A percentile compares a stretch with the other conserved stretches of the same genome.
Evolutionary conservation across 2,888 invertebrate species (phyloP).

Genomic region (Eueremaeus valkanovi): DNA sequence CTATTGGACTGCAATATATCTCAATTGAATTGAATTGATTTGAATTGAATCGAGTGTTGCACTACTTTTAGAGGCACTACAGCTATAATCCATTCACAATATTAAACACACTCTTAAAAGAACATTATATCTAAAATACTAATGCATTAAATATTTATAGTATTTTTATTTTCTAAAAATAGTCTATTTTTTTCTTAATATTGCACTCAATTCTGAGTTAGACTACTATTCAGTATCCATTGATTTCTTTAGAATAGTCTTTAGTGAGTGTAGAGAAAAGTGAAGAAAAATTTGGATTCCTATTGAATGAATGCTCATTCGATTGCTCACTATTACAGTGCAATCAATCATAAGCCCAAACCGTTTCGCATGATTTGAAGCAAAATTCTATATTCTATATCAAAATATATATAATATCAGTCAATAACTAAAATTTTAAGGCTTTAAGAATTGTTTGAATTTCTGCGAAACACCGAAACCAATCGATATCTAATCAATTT

Average conservation of each 20-base stretch:
- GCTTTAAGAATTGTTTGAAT: not conserved
- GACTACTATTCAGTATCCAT: not conserved
- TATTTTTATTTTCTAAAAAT: not conserved
- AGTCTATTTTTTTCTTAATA: not conserved
- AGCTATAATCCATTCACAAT: constrained; percentile 6
- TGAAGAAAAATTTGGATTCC: not conserved
- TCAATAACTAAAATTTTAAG: constrained; percentile 21
- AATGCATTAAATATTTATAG: not conserved
- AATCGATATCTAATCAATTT: constrained; percentile 35
- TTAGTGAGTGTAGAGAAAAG: not conserved
- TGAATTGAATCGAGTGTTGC: too few relatives aligned
- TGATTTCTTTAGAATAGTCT: not conserved
- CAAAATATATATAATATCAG: constrained; percentile 17
- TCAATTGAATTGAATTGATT: too few relatives aligned
- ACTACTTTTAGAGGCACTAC: not conserved
- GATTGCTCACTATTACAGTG: not conserved
- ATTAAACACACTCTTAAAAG: not conserved
- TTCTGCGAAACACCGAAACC: not conserved
- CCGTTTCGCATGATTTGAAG: not conserved
- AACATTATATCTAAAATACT: not conserved
- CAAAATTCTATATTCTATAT: not conserved
- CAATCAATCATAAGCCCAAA: constrained; percentile 23
- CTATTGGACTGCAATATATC: not conserved
- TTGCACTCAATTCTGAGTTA: too few relatives aligned
- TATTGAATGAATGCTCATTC: not conserved